Conservation (phyloP, 2,797 vertebrate genomes). For the Serranus cabrilla region DNA sequence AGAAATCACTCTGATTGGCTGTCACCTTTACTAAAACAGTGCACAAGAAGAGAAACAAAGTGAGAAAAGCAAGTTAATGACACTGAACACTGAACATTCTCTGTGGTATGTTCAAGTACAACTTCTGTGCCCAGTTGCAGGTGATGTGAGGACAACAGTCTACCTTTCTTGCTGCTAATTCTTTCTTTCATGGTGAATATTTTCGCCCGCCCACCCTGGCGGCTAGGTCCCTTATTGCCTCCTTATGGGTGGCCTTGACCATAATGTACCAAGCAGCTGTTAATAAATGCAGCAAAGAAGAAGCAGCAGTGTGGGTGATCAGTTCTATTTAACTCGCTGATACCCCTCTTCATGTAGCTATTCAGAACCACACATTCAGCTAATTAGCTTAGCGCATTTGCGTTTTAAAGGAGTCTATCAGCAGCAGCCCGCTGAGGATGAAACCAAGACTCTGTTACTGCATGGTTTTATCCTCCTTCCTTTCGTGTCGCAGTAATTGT, state of each 20-base stretch:
- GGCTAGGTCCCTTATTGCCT: too few species aligned
- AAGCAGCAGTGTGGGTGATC: conserved; percentile 13
- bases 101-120: too few species aligned
- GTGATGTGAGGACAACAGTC: too few species aligned
- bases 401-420: conserved; percentile 32
- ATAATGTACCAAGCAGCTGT: neutral
- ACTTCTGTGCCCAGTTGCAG: too few species aligned
- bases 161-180: too few species aligned
- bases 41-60: too few species aligned
- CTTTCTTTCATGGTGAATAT: too few species aligned
- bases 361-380: conserved; percentile 21
- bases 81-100: too few species aligned
- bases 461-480: conserved; percentile 19
- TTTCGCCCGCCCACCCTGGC: too few species aligned
- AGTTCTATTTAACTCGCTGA: conserved; percentile 8
- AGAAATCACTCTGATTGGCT: too few species aligned
- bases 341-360: neutral
- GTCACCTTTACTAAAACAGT: too few species aligned
- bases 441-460: conserved; percentile 5
- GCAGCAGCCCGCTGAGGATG: conserved; percentile 1
- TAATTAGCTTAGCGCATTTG: conserved; percentile 22
- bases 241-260: neutral
- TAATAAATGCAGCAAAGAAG: neutral
- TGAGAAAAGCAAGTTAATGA: too few species aligned
- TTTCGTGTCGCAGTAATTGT: conserved; percentile 44